phyloP scores from a whole-genome alignment of 2,888 invertebrate genomes.

The Netelia inedita region DNA sequence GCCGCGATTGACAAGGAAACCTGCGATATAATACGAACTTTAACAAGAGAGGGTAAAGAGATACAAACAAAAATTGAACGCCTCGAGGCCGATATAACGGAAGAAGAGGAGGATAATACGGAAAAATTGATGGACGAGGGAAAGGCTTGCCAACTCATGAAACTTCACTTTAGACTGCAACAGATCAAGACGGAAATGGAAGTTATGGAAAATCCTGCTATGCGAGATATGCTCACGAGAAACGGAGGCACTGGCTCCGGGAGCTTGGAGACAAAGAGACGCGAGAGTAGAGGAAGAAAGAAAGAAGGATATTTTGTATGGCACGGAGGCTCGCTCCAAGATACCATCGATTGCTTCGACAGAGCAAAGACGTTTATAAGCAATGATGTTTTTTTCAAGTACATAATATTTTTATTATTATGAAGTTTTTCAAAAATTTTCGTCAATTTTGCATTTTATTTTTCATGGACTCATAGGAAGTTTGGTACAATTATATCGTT shows the following conservation, averaged over 20 bases:
- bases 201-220: conserved; percentile 87
- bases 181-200: conserved; percentile 88
- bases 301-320: conserved; percentile 84
- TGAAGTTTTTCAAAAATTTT: conserved; percentile 9
- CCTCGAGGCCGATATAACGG: conserved; percentile 84
- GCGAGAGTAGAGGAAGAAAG: conserved; percentile 73
- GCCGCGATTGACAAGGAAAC: conserved; percentile 86
- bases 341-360: conserved; percentile 85
- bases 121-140: conserved; percentile 78
- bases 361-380: conserved; percentile 84
- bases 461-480: too few relatives aligned
- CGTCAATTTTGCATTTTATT: conserved; percentile 6
- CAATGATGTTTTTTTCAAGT: conserved; percentile 83
- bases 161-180: conserved; percentile 86
- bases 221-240: conserved; percentile 85
- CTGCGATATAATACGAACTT: conserved; percentile 86
- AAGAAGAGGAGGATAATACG: conserved; percentile 76
- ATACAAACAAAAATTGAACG: conserved; percentile 86
- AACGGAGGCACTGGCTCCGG: conserved; percentile 76
- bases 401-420: conserved; percentile 79
- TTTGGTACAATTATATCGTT: too few relatives aligned
- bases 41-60: conserved; percentile 87
- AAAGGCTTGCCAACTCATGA: conserved; percentile 86
- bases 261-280: conserved; percentile 72
- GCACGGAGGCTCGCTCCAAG: conserved; percentile 84